Percentiles rank a stretch among this genome's conserved stretches.
Evolutionary conservation across 1,140 invertebrate species (phyloP).

Genomic region (Brachionus paranguensis): DNA sequence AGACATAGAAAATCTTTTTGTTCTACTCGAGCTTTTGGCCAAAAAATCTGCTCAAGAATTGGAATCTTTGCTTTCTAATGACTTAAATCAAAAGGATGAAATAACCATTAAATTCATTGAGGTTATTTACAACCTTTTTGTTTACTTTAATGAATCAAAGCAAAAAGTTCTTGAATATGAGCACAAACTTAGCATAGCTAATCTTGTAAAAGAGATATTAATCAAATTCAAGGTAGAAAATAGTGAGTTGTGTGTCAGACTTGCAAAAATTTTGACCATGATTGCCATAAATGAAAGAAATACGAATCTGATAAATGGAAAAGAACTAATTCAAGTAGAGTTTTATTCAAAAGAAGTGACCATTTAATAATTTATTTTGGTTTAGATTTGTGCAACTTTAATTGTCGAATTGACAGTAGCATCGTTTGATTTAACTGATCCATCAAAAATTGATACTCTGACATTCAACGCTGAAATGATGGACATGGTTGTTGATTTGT

Average conservation of each 20-base stretch:
- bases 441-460: background rate
- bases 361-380: background rate
- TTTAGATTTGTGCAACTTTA: background rate
- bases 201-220: slow-evolving; percentile 4
- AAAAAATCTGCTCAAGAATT: background rate
- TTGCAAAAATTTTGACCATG: background rate
- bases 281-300: slow-evolving; percentile 24
- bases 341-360: background rate
- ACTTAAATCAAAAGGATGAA: background rate
- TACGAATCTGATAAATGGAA: background rate
- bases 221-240: background rate
- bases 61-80: background rate
- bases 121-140: slow-evolving; percentile 11
- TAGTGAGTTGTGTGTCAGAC: slow-evolving; percentile 10
- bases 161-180: slow-evolving; percentile 1
- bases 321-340: background rate
- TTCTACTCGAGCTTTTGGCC: background rate
- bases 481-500: slow-evolving; percentile 8
- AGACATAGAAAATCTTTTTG: background rate
- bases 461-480: slow-evolving; percentile 19
- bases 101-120: background rate
- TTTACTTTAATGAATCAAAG: slow-evolving; percentile 5
- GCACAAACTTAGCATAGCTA: background rate
- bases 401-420: background rate
- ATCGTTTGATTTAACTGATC: slow-evolving; percentile 24